These are phyloP conservation scores for Typhlomys cinereus DNA, from an alignment of 2,113 vertebrate genomes.

Conservation along the genomic window DNA sequence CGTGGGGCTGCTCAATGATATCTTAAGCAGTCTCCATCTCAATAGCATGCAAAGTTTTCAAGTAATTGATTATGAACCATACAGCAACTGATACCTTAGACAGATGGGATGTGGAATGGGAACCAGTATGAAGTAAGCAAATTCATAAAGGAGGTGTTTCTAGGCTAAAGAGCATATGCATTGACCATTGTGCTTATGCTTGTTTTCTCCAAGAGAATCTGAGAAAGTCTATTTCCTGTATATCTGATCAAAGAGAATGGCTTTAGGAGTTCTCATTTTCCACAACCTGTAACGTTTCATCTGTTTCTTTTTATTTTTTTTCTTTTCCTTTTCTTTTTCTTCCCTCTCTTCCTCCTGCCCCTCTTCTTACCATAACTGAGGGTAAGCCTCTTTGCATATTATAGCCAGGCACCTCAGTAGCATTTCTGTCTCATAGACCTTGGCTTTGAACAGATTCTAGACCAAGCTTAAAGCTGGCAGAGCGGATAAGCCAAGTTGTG, in stretches of 20 bases:
- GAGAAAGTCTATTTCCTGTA: neutral
- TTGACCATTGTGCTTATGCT: neutral
- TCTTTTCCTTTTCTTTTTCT: neutral
- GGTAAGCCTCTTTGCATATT: neutral
- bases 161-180: neutral
- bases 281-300: neutral
- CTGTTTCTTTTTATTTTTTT: fast-evolving
- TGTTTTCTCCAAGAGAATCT: neutral
- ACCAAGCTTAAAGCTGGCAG: neutral
- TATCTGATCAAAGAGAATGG: neutral
- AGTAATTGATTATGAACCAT: neutral
- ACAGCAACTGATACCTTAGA: neutral
- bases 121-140: neutral
- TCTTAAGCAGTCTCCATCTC: neutral
- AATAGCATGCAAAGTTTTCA: neutral
- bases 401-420: neutral
- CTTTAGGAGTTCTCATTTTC: neutral
- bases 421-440: conserved; percentile 25
- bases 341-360: too few relatives aligned
- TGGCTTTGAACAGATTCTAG: neutral
- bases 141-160: neutral
- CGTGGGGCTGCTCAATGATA: neutral
- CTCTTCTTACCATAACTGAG: neutral
- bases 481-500: too few relatives aligned
- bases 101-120: neutral